Conservation (phyloP, 2,113 vertebrate species). For the Pedionomus torquatus region DNA sequence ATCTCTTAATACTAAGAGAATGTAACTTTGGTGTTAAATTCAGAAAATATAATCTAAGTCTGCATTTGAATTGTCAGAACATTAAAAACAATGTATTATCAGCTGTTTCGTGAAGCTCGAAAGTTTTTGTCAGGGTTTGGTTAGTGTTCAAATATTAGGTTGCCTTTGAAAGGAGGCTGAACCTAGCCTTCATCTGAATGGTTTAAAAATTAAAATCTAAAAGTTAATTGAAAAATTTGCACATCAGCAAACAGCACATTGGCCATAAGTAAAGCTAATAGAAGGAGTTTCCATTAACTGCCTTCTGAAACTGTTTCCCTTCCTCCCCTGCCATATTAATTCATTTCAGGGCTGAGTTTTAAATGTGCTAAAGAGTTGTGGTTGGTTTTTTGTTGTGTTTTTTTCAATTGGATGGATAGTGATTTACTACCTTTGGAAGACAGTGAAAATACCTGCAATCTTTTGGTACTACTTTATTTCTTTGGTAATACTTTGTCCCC, state of each 20-base stretch:
- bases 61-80: background rate
- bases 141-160: background rate
- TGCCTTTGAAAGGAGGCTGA: background rate
- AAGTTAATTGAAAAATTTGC: background rate
- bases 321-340: background rate
- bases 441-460: background rate
- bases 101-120: background rate
- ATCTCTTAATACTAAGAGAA: background rate
- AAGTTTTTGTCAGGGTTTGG: background rate
- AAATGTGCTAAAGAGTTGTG: background rate
- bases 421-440: background rate
- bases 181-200: background rate
- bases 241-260: background rate
- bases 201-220: background rate
- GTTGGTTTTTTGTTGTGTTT: background rate
- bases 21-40: background rate
- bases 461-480: background rate
- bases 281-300: background rate
- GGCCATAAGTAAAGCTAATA: background rate
- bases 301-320: background rate
- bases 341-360: background rate
- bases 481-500: background rate
- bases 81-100: background rate
- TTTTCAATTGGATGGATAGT: background rate
- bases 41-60: background rate